phyloP scores from a whole-genome alignment of 1,140 invertebrate species.

The Thereuonema tuberculata region DNA sequence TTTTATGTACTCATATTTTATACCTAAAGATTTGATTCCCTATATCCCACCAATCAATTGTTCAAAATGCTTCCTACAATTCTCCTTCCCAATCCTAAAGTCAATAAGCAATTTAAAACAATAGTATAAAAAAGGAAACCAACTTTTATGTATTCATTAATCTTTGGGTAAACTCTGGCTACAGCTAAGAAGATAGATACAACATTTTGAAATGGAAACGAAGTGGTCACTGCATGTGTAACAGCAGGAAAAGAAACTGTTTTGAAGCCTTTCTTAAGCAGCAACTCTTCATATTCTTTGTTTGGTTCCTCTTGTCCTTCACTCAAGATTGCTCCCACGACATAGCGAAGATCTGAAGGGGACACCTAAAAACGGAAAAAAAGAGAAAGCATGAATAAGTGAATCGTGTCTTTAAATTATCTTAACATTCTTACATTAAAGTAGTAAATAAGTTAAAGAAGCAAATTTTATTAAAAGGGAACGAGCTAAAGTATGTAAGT shows the following conservation, averaged over 20 bases:
- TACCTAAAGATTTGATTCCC: no score
- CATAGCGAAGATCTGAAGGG: slow-evolving; percentile 26
- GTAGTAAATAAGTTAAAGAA: no score
- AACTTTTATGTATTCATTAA: slow-evolving; percentile 32
- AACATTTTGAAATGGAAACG: slow-evolving; percentile 32
- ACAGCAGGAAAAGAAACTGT: slow-evolving; percentile 31
- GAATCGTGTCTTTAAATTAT: no score
- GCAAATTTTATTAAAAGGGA: no score
- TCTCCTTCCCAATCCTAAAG: no score
- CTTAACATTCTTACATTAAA: no score
- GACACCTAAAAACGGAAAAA: slow-evolving; percentile 24
- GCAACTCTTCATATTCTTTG: slow-evolving; percentile 16
- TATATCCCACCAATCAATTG: no score
- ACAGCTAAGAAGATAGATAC: slow-evolving; percentile 35
- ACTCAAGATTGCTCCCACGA: slow-evolving; percentile 30
- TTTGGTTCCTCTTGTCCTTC: slow-evolving; percentile 22
- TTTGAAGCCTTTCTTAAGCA: slow-evolving; percentile 27
- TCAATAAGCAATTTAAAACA: no score
- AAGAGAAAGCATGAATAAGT: not conserved
- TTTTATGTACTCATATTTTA: no score
- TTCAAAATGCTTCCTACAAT: no score
- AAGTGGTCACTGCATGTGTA: slow-evolving; percentile 31
- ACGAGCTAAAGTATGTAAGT: no score
- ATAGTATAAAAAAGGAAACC: no score
- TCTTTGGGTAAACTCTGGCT: slow-evolving; percentile 32